Percentiles rank a stretch among this genome's conserved stretches.
These are phyloP conservation scores for Malthinus flaveolus DNA, from an alignment of 2,888 invertebrate species.

Conservation along the genomic window DNA sequence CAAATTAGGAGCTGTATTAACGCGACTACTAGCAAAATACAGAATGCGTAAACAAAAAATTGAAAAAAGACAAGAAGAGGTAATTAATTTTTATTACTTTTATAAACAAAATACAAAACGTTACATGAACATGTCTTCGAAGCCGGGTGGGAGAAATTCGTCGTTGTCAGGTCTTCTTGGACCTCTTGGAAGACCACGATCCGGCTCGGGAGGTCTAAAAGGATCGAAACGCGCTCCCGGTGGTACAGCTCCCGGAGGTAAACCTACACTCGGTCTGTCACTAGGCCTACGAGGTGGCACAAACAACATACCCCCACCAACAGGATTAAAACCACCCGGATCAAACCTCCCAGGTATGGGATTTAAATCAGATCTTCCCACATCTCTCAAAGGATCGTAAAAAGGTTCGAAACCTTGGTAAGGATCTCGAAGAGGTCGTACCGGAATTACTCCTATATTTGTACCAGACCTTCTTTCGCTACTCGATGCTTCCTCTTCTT, in stretches of 20 bases:
- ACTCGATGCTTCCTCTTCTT: background rate
- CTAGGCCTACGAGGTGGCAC: constrained; percentile 60
- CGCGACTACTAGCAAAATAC: constrained; percentile 59
- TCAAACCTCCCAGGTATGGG: constrained; percentile 60
- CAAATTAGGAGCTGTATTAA: constrained; percentile 58
- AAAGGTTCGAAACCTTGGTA: background rate
- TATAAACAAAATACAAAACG: background rate
- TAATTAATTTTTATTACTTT: constrained; percentile 28
- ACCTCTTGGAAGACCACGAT: constrained; percentile 49
- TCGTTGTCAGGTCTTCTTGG: constrained; percentile 67
- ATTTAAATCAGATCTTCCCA: constrained; percentile 79
- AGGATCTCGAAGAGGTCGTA: background rate
- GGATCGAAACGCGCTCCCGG: constrained; percentile 88
- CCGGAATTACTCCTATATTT: background rate
- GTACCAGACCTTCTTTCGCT: background rate
- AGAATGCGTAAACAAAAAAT: constrained; percentile 55
- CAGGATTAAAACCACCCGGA: constrained; percentile 36
- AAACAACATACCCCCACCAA: constrained; percentile 75
- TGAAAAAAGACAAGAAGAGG: constrained; percentile 56
- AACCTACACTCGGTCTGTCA: constrained; percentile 37
- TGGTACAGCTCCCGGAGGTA: constrained; percentile 62
- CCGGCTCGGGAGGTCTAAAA: constrained; percentile 67
- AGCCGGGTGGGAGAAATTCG: constrained; percentile 75
- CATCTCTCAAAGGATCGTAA: constrained; percentile 38
- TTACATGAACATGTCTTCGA: constrained; percentile 78